Evolutionary conservation across 2,113 vertebrate genomes (phyloP).

Genomic region (Pipra filicauda): DNA sequence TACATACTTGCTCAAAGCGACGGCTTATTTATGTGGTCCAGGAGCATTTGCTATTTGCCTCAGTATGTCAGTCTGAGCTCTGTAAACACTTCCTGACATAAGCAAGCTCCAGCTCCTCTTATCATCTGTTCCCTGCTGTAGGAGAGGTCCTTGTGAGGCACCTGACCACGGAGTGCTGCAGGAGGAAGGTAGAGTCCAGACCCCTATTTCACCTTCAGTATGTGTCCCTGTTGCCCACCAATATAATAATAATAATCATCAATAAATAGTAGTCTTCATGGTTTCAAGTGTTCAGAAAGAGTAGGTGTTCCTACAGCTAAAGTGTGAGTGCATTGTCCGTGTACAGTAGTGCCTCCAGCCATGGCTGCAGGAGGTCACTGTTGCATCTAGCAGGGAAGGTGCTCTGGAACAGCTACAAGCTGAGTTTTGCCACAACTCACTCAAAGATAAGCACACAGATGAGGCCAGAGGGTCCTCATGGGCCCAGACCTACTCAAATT

Average conservation of each 20-base stretch:
- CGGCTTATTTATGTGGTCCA: background rate
- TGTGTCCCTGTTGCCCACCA: rapidly evolving
- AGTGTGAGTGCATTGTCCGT: background rate
- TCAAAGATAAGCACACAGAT: rapidly evolving
- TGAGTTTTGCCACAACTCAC: background rate
- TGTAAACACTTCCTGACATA: background rate
- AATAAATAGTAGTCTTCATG: background rate
- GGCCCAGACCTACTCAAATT: background rate
- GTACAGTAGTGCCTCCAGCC: background rate
- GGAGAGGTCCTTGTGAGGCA: background rate
- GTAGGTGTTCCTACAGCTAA: background rate
- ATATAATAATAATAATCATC: background rate
- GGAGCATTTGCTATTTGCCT: background rate
- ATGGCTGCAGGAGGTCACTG: background rate
- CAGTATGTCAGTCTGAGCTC: background rate
- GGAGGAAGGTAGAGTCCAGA: background rate
- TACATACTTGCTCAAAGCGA: background rate
- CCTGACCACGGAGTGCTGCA: background rate
- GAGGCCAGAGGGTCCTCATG: background rate
- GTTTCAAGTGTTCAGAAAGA: background rate
- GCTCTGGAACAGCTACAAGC: background rate
- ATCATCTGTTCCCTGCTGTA: background rate
- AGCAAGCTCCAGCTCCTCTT: background rate
- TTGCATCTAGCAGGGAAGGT: background rate
- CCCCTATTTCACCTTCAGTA: background rate